Evolutionary conservation across 2,888 invertebrate species (phyloP).

Genomic region (Rhingia campestris): DNA sequence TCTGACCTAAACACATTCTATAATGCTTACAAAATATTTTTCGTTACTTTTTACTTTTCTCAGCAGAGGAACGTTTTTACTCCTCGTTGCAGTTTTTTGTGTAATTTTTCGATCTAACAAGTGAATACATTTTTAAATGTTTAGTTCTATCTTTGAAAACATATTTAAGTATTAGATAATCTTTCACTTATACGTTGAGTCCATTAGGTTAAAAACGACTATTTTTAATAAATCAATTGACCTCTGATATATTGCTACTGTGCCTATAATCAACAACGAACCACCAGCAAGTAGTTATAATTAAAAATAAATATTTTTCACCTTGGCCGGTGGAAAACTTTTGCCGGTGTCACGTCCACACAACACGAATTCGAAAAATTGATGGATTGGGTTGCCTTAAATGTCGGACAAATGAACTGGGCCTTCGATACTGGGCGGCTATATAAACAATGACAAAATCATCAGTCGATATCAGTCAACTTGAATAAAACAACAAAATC

Average conservation of each 20-base stretch:
- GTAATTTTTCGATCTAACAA: no score
- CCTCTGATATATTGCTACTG: conserved; percentile 11
- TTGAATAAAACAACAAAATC: conserved; percentile 14
- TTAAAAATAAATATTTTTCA: conserved; percentile 35
- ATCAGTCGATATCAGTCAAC: conserved; percentile 55
- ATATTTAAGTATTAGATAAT: no score
- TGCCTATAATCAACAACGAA: background rate
- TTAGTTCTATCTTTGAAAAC: no score
- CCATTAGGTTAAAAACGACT: background rate
- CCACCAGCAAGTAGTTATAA: conserved; percentile 50
- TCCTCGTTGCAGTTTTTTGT: no score
- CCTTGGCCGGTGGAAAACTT: conserved; percentile 9
- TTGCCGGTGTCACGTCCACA: conserved; percentile 65
- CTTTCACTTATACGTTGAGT: background rate
- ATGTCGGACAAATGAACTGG: conserved; percentile 29
- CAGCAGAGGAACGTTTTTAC: no score
- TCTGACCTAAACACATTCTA: no score
- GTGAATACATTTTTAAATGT: no score
- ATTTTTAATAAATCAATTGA: conserved; percentile 7
- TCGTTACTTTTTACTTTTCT: no score
- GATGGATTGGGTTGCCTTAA: conserved; percentile 62
- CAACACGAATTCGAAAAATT: conserved; percentile 43
- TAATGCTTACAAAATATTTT: no score
- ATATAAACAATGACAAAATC: conserved; percentile 59
- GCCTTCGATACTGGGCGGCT: conserved; percentile 16